A percentile compares a stretch with the other conserved stretches of the same genome.
These are phyloP conservation scores for Pogonognathellus flavescens DNA, from an alignment of 1,140 invertebrate genomes.

Conservation along the genomic window DNA sequence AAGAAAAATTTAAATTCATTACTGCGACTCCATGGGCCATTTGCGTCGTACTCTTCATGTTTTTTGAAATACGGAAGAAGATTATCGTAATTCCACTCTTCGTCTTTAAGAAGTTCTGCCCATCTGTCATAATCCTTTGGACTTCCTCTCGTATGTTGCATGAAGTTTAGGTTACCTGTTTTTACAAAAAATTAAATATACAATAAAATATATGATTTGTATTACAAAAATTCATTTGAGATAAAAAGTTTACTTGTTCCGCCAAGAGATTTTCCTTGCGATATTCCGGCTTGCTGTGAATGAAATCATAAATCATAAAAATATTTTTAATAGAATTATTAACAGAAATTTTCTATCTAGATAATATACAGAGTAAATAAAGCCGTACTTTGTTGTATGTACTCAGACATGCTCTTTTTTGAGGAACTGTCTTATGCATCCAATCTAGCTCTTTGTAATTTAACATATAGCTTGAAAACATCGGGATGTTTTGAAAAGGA, in stretches of 20 bases:
- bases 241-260: slow-evolving; percentile 25
- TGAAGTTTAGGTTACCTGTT: slow-evolving; percentile 45
- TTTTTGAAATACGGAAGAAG: slow-evolving; percentile 49
- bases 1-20: background rate
- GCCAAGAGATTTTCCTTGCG: slow-evolving; percentile 54
- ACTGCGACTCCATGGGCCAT: slow-evolving; percentile 27
- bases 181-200: background rate
- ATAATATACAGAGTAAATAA: background rate
- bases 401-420: slow-evolving; percentile 47
- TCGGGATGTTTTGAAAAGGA: slow-evolving; percentile 54
- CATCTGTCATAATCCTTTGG: slow-evolving; percentile 57
- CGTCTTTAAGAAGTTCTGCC: slow-evolving; percentile 50
- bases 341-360: background rate
- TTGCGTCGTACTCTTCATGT: slow-evolving; percentile 50
- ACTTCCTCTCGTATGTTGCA: slow-evolving; percentile 55
- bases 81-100: slow-evolving; percentile 44
- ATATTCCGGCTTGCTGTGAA: slow-evolving; percentile 49
- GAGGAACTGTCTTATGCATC: slow-evolving; percentile 59
- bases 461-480: slow-evolving; percentile 48
- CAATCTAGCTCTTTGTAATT: slow-evolving; percentile 52
- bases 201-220: background rate
- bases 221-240: background rate
- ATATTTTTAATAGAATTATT: background rate
- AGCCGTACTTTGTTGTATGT: slow-evolving; percentile 18
- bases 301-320: background rate